Conservation (phyloP, 2,113 vertebrate species). For the Hoplias malabaricus region DNA sequence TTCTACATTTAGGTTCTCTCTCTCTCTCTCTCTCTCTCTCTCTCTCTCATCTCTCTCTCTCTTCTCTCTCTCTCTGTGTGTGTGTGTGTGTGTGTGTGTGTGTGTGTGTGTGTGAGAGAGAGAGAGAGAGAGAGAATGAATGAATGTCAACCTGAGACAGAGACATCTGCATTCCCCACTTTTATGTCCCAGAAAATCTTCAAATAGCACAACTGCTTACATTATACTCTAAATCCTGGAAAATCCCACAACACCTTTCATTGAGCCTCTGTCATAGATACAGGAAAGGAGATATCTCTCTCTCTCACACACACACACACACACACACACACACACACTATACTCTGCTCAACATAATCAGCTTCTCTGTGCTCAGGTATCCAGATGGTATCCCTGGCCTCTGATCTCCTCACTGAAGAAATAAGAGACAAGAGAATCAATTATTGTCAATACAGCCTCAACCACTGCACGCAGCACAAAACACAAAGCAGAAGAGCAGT, state of each 20-base stretch:
- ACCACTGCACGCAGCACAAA: background rate
- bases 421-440: conserved; percentile 2
- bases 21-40: no score
- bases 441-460: conserved; percentile 3
- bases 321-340: background rate
- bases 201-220: background rate
- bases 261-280: conserved; percentile 3
- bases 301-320: background rate
- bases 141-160: conserved; percentile 1
- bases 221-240: conserved; percentile 14
- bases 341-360: conserved; percentile 25
- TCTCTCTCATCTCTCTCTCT: no score
- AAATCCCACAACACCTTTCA: conserved; percentile 20
- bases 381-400: conserved; percentile 18
- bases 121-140: conserved; percentile 6
- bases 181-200: conserved; percentile 23
- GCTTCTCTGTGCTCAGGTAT: conserved; percentile 16
- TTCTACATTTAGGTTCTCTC: no score
- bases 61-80: no score
- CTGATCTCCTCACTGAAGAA: conserved; percentile 8
- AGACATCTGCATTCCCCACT: conserved; percentile 6
- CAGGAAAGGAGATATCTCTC: conserved; percentile 17
- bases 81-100: background rate
- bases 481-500: background rate
- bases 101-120: conserved; percentile 1